Conservation (phyloP, 2,888 invertebrate genomes). For the Caenorhabditis wallacei region DNA sequence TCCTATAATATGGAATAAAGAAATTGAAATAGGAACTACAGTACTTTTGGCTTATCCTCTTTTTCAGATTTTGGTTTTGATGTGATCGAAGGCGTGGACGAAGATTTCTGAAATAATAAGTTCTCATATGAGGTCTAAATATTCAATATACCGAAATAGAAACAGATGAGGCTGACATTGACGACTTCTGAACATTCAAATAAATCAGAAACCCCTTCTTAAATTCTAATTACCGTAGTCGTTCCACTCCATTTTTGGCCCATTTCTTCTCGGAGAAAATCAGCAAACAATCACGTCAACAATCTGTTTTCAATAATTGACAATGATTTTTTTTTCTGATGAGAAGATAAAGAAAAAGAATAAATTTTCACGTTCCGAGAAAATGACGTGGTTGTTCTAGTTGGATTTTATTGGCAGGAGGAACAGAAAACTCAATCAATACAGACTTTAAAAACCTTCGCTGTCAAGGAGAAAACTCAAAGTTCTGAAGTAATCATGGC, state of each 20-base stretch:
- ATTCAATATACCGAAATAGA: neutral
- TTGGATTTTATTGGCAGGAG: conserved; percentile 5
- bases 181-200: conserved; percentile 3
- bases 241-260: conserved; percentile 39
- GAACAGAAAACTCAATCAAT: conserved; percentile 7
- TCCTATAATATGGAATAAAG: conserved; percentile 2
- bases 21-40: neutral
- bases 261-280: conserved; percentile 23
- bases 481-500: conserved; percentile 24
- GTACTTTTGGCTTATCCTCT: conserved; percentile 21
- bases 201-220: neutral
- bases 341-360: neutral
- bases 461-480: neutral
- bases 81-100: conserved; percentile 3
- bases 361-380: neutral
- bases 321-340: conserved; percentile 1
- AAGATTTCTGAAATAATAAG: conserved; percentile 18
- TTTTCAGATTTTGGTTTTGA: conserved; percentile 16
- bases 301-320: neutral
- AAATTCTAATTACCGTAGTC: conserved; percentile 10
- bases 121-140: neutral
- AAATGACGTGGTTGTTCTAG: conserved; percentile 16
- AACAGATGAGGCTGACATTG: conserved; percentile 3
- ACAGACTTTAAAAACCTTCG: conserved; percentile 16
- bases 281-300: conserved; percentile 39